Conservation (phyloP, 2,797 vertebrate genomes). For the Pseudochirops corinnae region DNA sequence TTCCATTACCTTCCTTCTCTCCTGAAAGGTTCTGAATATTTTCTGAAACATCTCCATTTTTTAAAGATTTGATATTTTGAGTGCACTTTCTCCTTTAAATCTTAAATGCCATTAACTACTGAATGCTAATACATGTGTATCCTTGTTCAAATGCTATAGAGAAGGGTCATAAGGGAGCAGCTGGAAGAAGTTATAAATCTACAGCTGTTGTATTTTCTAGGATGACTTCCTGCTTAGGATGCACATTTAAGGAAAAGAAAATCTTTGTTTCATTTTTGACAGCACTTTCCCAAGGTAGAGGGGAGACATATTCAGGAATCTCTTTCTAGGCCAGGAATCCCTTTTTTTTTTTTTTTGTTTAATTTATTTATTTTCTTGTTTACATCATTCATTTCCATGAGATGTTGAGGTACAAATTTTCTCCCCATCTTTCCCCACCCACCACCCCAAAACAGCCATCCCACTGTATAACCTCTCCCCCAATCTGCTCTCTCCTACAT, state of each 20-base stretch:
- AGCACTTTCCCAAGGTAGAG: background rate
- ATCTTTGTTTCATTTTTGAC: background rate
- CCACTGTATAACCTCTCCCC: no score
- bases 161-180: background rate
- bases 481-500: no score
- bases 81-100: background rate
- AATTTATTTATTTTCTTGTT: no score
- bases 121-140: background rate
- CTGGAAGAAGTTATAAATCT: background rate
- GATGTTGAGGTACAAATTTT: no score
- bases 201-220: background rate
- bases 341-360: background rate
- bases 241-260: background rate
- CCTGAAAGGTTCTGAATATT: background rate
- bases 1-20: background rate
- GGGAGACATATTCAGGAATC: background rate
- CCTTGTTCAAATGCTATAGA: background rate
- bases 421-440: no score
- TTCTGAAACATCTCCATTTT: background rate
- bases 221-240: background rate
- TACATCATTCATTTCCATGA: no score
- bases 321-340: background rate
- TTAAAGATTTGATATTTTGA: background rate
- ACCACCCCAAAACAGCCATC: no score
- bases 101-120: background rate